Base-by-base conservation (phyloP, 2,888 invertebrate genomes). In the Mellilla xanthometata region DNA sequence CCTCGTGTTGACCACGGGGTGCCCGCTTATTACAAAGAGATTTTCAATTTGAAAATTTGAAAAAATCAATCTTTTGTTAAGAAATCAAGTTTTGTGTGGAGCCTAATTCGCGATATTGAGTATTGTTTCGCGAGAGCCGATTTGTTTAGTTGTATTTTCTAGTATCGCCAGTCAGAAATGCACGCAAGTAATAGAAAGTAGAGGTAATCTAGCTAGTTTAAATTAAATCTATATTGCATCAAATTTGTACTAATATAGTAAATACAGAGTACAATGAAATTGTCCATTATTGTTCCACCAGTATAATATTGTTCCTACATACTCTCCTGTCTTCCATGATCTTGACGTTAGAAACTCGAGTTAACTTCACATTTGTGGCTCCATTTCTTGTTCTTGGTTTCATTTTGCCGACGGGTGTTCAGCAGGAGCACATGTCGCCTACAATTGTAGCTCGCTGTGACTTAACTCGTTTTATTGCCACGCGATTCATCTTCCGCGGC, bases 1-100 rank as follows among this genome's bases (percentile, higher is more conserved):
- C 63, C 61, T 68, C 70, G 70, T 69, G 72, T 70, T 61, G 55
- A 53, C 28, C 54, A 59, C 42, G 60, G 62, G 49, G 55, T 52
- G 24, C 32, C 32, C 54, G 54, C 8, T 7, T n/a, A n/a, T n/a
- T n/a, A n/a, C n/a, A n/a, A n/a, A n/a, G n/a, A n/a, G n/a, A n/a
- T n/a, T n/a, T n/a, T n/a, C n/a, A n/a, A n/a, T n/a, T n/a, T n/a
- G n/a, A n/a, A n/a, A n/a, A n/a, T n/a, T n/a, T n/a, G n/a, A n/a
- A n/a, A n/a, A n/a, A n/a, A n/a, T n/a, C n/a, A n/a, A n/a, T n/a
- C n/a, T n/a, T n/a, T n/a, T n/a, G n/a, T n/a, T n/a, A n/a, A n/a
- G n/a, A n/a, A n/a, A n/a, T n/a, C n/a, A n/a, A 22, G 29, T 39
- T 30, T 41, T 19, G 38, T 47, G 24, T 12, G 35, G 35, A n/a